phyloP scores from a whole-genome alignment of 2,888 invertebrate genomes.

The Bedellia somnulentella region DNA sequence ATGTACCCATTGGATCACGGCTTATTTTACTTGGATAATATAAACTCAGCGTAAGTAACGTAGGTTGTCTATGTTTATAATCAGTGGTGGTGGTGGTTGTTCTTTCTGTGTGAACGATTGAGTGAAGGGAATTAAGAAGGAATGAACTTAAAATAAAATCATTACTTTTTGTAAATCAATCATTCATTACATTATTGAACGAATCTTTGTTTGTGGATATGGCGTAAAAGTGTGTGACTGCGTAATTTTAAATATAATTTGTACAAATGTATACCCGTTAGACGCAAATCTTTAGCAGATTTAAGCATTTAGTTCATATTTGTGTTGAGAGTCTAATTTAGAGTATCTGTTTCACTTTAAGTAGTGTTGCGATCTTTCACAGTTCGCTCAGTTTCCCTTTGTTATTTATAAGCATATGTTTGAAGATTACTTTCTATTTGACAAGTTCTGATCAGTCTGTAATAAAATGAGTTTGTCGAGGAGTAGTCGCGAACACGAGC shows the following conservation, averaged over 20 bases:
- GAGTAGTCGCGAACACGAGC: slow-evolving; percentile 20
- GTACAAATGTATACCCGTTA: slow-evolving; percentile 36
- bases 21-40: too few relatives aligned
- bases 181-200: too few relatives aligned
- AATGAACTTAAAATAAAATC: too few relatives aligned
- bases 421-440: slow-evolving; percentile 27
- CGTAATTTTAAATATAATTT: slow-evolving; percentile 45
- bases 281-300: slow-evolving; percentile 47
- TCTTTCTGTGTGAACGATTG: too few relatives aligned
- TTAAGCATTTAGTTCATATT: slow-evolving; percentile 18
- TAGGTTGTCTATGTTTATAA: too few relatives aligned
- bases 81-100: too few relatives aligned
- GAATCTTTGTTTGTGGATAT: slow-evolving; percentile 10
- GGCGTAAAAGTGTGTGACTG: slow-evolving; percentile 38
- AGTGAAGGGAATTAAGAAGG: too few relatives aligned
- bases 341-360: background rate
- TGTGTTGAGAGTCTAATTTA: slow-evolving; percentile 1
- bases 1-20: too few relatives aligned
- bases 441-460: slow-evolving; percentile 20
- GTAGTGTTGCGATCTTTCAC: background rate
- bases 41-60: too few relatives aligned
- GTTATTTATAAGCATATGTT: slow-evolving; percentile 38
- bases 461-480: slow-evolving; percentile 26
- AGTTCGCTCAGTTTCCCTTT: slow-evolving; percentile 25
- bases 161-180: too few relatives aligned